phyloP scores from a whole-genome alignment of 1,140 invertebrate species.

The Drosophila saltans region DNA sequence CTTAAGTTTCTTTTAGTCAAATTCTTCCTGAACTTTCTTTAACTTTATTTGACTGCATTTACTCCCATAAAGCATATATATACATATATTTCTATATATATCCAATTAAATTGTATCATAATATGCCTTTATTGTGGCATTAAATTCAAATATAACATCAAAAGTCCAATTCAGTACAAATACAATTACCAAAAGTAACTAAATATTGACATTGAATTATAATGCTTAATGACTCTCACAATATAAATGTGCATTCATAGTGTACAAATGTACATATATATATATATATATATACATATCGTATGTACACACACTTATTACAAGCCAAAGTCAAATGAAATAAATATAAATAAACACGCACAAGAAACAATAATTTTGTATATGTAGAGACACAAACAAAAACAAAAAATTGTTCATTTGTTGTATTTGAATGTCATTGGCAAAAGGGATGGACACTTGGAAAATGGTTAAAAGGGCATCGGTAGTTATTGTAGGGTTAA shows the following conservation, averaged over 20 bases:
- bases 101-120: too few species aligned
- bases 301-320: conserved; percentile 1
- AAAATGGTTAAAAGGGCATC: conserved; percentile 6
- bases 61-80: too few species aligned
- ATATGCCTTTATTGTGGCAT: neutral
- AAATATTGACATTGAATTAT: conserved; percentile 79
- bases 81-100: too few species aligned
- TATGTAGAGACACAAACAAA: conserved; percentile 27
- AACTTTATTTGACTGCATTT: too few species aligned
- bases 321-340: conserved; percentile 28
- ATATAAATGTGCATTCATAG: conserved; percentile 52
- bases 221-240: conserved; percentile 51
- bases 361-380: conserved; percentile 33
- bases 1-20: too few species aligned
- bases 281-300: neutral
- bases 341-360: conserved; percentile 49
- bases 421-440: conserved; percentile 33
- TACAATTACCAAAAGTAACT: conserved; percentile 27
- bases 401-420: neutral
- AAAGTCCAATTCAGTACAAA: conserved; percentile 3
- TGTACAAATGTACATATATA: neutral
- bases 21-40: too few species aligned
- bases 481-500: conserved; percentile 35
- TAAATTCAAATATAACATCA: neutral
- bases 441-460: conserved; percentile 2